Evolutionary conservation across 2,797 vertebrate genomes (phyloP).

Genomic region (Tragelaphus eurycerus): DNA sequence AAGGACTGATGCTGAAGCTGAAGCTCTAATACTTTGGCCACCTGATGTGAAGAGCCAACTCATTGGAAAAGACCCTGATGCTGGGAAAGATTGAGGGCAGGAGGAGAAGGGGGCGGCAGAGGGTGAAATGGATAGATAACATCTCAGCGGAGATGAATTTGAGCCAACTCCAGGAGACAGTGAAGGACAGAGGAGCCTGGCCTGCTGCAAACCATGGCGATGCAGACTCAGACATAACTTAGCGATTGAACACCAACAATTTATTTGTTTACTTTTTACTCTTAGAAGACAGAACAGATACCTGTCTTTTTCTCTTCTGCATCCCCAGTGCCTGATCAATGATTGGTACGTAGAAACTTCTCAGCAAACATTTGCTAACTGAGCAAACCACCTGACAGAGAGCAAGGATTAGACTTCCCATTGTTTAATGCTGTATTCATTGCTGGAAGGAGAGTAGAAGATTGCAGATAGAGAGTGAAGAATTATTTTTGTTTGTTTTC

Average conservation of each 20-base stretch:
- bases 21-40: neutral
- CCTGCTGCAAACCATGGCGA: neutral
- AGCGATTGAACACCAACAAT: neutral
- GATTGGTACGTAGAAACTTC: neutral
- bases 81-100: neutral
- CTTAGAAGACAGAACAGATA: neutral
- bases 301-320: neutral
- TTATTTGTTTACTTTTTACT: conserved; percentile 25
- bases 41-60: neutral
- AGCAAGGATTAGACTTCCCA: neutral
- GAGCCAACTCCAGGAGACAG: neutral
- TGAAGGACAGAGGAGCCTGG: neutral
- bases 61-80: neutral
- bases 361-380: conserved; percentile 13
- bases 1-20: neutral
- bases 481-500: conserved; percentile 32
- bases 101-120: neutral
- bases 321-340: neutral
- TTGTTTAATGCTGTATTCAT: neutral
- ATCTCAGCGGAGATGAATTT: neutral
- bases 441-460: neutral
- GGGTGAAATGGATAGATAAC: neutral
- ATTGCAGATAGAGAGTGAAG: neutral
- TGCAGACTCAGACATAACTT: neutral
- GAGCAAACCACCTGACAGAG: neutral